phyloP scores from a whole-genome alignment of 2,113 vertebrate genomes.

The Xenopus borealis region DNA sequence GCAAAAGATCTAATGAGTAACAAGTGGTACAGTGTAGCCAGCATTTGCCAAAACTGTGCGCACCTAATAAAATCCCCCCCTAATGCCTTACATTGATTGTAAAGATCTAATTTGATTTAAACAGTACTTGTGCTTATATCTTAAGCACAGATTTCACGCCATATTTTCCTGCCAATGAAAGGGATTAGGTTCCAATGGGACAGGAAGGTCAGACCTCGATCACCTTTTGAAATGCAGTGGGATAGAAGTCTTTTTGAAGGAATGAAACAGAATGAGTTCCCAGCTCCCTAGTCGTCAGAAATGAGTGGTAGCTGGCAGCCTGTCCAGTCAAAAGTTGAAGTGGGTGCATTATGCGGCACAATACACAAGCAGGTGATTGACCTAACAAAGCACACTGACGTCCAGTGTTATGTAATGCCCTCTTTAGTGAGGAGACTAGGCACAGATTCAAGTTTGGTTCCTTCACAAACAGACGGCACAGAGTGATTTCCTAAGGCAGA shows the following conservation, averaged over 20 bases:
- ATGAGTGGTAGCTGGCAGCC: conserved; percentile 20
- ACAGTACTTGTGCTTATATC: too few species aligned
- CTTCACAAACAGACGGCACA: conserved; percentile 17
- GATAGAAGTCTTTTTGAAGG: conserved; percentile 22
- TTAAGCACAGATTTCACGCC: neutral
- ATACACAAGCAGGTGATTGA: conserved; percentile 17
- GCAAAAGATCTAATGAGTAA: too few species aligned
- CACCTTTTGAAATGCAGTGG: conserved; percentile 19
- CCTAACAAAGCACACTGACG: conserved; percentile 36
- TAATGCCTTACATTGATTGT: too few species aligned
- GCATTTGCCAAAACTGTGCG: too few species aligned
- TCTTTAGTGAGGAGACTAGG: conserved; percentile 5
- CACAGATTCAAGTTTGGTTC: conserved; percentile 14
- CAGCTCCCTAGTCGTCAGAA: conserved; percentile 20
- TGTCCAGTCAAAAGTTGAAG: neutral
- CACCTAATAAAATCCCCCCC: too few species aligned
- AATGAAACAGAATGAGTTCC: conserved; percentile 3
- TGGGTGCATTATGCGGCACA: conserved; percentile 14
- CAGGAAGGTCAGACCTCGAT: conserved; percentile 7
- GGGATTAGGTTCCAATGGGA: neutral
- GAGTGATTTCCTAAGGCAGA: neutral
- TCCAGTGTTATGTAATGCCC: conserved; percentile 27
- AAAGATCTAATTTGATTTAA: too few species aligned
- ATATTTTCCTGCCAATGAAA: neutral
- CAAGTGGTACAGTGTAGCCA: too few species aligned